Conservation (phyloP, 2,888 invertebrate species). For the Polydrusus tereticollis region DNA sequence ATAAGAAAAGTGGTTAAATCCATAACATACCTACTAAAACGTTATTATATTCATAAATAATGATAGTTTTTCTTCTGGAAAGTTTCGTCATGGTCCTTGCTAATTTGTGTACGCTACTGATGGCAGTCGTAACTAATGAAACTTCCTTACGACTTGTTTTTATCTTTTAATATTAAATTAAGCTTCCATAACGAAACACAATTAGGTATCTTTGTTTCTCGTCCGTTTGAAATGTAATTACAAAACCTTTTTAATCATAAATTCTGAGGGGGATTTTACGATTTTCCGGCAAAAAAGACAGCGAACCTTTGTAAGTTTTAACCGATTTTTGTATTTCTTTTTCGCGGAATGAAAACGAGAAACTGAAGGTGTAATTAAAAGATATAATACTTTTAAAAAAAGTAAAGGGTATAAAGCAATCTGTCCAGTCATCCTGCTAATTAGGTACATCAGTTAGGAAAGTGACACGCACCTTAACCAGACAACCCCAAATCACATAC, state of each 20-base stretch:
- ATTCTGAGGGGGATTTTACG: conserved; percentile 45
- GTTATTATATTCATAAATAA: background rate
- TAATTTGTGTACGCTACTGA: conserved; percentile 27
- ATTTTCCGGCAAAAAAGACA: conserved; percentile 39
- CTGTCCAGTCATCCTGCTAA: background rate
- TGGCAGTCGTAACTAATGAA: conserved; percentile 38
- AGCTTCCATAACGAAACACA: conserved; percentile 49
- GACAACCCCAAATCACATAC: too few relatives aligned
- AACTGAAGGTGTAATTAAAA: conserved; percentile 39
- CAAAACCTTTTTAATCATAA: conserved; percentile 49
- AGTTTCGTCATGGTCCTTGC: too few relatives aligned
- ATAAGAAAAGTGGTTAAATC: too few relatives aligned
- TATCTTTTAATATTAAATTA: conserved; percentile 48
- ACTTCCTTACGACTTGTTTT: conserved; percentile 38
- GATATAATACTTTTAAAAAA: conserved; percentile 15
- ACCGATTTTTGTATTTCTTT: conserved; percentile 37
- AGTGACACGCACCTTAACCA: background rate
- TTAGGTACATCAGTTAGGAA: too few relatives aligned
- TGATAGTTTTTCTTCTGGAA: background rate
- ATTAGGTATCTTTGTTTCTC: conserved; percentile 50
- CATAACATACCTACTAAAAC: background rate
- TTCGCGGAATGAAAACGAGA: conserved; percentile 8
- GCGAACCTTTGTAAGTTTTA: conserved; percentile 41
- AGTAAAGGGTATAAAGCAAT: background rate
- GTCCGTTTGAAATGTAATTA: conserved; percentile 49